Percentiles rank a stretch among this genome's conserved stretches.
Conservation (phyloP, 2,888 invertebrate species). For the Microctonus brassicae region DNA sequence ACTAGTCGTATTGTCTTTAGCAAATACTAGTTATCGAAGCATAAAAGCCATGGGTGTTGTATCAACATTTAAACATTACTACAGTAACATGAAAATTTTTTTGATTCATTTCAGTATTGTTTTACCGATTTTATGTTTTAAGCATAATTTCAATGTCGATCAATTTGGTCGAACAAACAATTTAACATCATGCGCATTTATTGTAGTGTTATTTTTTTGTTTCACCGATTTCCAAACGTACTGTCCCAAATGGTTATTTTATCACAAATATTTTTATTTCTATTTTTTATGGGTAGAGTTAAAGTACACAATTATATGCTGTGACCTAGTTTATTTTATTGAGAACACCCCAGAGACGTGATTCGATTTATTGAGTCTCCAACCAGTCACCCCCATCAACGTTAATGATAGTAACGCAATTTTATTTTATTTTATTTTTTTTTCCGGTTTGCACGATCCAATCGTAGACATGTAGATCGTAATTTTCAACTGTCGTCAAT, state of each 20-base stretch:
- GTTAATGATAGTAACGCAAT: neutral
- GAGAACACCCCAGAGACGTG: conserved; percentile 11
- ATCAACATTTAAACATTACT: neutral
- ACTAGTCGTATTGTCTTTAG: conserved; percentile 60
- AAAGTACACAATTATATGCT: neutral
- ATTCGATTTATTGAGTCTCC: conserved; percentile 12
- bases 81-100: neutral
- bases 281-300: neutral
- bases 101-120: neutral
- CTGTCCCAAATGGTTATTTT: conserved; percentile 4
- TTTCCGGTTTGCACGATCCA: neutral
- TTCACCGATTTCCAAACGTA: neutral
- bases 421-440: conserved; percentile 16
- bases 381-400: neutral
- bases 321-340: conserved; percentile 13
- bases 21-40: conserved; percentile 54
- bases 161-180: neutral
- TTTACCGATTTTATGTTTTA: neutral
- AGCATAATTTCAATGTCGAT: neutral
- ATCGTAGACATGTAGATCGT: conserved; percentile 38
- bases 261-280: neutral
- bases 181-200: neutral
- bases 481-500: conserved; percentile 58
- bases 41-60: conserved; percentile 22
- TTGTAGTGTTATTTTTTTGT: neutral